Conservation (phyloP, 2,888 invertebrate genomes). For the Xestia ashworthii region DNA sequence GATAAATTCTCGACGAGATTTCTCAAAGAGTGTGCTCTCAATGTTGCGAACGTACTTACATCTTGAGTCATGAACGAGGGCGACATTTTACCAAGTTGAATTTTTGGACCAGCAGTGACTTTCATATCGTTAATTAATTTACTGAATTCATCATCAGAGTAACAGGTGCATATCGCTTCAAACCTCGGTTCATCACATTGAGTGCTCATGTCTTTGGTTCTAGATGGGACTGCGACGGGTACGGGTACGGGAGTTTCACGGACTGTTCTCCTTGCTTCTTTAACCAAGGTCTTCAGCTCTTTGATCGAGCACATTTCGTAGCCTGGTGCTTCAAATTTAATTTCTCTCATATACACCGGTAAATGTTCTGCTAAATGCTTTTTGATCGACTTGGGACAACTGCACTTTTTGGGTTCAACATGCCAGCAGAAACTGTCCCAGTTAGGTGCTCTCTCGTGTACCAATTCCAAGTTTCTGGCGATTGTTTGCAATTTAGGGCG, state of each 20-base stretch:
- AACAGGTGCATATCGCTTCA: slow-evolving; percentile 81
- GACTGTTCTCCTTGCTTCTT: slow-evolving; percentile 62
- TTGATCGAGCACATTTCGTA: slow-evolving; percentile 70
- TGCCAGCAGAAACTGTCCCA: slow-evolving; percentile 80
- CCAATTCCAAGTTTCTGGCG: slow-evolving; percentile 79
- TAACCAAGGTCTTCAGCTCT: slow-evolving; percentile 67
- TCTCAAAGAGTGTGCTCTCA: slow-evolving; percentile 75
- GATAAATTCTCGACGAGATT: slow-evolving; percentile 73
- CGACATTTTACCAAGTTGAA: neutral
- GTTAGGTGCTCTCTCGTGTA: slow-evolving; percentile 82
- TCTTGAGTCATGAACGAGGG: slow-evolving; percentile 5
- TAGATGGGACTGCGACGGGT: slow-evolving; percentile 61
- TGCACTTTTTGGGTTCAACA: slow-evolving; percentile 75
- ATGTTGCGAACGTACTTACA: slow-evolving; percentile 71
- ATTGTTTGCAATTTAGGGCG: slow-evolving; percentile 69
- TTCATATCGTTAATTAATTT: slow-evolving; percentile 7
- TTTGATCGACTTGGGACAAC: slow-evolving; percentile 78
- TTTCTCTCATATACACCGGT: slow-evolving; percentile 84
- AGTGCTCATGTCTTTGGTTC: slow-evolving; percentile 73
- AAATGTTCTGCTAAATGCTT: slow-evolving; percentile 80
- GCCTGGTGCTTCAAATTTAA: slow-evolving; percentile 77
- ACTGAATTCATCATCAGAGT: slow-evolving; percentile 20
- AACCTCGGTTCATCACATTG: slow-evolving; percentile 79
- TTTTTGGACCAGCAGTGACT: neutral
- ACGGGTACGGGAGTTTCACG: slow-evolving; percentile 9